Percentiles rank a stretch among this genome's conserved stretches.
phyloP scores from a whole-genome alignment of 1,140 invertebrate species.

The Brachionus asplanchnoidis region DNA sequence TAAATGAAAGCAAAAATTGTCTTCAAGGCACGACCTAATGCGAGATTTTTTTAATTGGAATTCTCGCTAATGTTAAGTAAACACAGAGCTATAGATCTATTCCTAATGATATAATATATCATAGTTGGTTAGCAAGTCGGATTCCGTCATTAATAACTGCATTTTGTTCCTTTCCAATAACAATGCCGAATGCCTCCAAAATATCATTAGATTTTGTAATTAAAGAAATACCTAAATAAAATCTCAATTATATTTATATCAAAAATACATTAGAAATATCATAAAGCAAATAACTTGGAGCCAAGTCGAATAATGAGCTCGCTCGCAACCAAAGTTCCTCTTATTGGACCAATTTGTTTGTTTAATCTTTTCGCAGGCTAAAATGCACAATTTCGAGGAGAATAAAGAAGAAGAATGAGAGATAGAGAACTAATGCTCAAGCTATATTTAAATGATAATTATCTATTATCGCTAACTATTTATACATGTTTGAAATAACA shows the following conservation, averaged over 20 bases:
- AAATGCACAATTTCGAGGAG: background rate
- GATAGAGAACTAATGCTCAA: slow-evolving; percentile 21
- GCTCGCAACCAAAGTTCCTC: background rate
- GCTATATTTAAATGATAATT: slow-evolving; percentile 35
- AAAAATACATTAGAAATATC: slow-evolving; percentile 30
- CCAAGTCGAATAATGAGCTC: slow-evolving; percentile 22
- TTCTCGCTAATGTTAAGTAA: slow-evolving; percentile 28
- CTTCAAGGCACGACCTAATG: slow-evolving; percentile 22
- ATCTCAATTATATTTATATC: slow-evolving; percentile 37
- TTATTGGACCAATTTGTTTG: slow-evolving; percentile 32
- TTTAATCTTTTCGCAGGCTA: slow-evolving; percentile 19
- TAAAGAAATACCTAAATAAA: slow-evolving; percentile 35
- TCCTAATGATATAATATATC: slow-evolving; percentile 29
- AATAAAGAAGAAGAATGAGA: background rate
- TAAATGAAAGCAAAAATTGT: background rate
- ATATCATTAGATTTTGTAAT: slow-evolving; percentile 30
- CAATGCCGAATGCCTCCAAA: slow-evolving; percentile 3
- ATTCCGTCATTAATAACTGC: slow-evolving; percentile 20
- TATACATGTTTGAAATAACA: slow-evolving; percentile 36
- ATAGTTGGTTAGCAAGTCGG: background rate
- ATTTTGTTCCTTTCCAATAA: slow-evolving; percentile 25
- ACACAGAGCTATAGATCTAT: background rate
- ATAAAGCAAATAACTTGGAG: slow-evolving; percentile 26
- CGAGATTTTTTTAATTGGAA: slow-evolving; percentile 18
- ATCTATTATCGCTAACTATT: slow-evolving; percentile 24